Evolutionary conservation across 2,888 invertebrate genomes (phyloP), one percentile per base, ranked within the genome.

Genomic region (Hedya salicella): DNA sequence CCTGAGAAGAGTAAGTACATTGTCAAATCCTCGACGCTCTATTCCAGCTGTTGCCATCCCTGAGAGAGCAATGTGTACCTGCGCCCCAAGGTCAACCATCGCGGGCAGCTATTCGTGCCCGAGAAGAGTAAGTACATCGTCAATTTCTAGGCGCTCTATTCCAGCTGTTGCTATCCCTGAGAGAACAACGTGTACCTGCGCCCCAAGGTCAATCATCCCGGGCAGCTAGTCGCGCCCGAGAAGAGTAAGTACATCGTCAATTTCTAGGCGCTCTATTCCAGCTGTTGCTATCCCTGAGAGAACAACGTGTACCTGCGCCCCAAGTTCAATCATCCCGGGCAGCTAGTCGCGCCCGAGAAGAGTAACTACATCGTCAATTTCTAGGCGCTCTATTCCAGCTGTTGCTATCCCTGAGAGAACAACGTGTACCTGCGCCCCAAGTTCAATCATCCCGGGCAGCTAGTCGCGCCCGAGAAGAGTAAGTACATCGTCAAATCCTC

Each of bases 101-200:
- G 94, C 6, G 94, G 94, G 66, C 93, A 94, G 64, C 81, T 95
- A 11, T 79, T 95, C 32, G 94, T 95, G 0, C 94, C 95, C 9
- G 36, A 36, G 13, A 36, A 36, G 36, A 13, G 36, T 36, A 9
- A 36, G 36, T 36, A 36, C 36, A 25, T 3, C 25, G 6, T 4
- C 25, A 25, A 25, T n/a, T n/a, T n/a, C n/a, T n/a, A n/a, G n/a
- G n/a, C n/a, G n/a, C n/a, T n/a, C n/a, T n/a, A n/a, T n/a, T n/a
- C n/a, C 36, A 36, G 11, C 36, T 36, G 36, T 36, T 36, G n/a
- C n/a, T n/a, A n/a, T n/a, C n/a, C n/a, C n/a, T n/a, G n/a, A n/a
- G n/a, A n/a, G n/a, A n/a, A n/a, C 25, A 25, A 6, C 25, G 25
- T 25, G 25, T 25, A 25, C 25, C 85, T 95, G 19, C 90, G 95